Base-by-base conservation (phyloP, 2,113 vertebrate species). In the Falcunculus frontatus region DNA sequence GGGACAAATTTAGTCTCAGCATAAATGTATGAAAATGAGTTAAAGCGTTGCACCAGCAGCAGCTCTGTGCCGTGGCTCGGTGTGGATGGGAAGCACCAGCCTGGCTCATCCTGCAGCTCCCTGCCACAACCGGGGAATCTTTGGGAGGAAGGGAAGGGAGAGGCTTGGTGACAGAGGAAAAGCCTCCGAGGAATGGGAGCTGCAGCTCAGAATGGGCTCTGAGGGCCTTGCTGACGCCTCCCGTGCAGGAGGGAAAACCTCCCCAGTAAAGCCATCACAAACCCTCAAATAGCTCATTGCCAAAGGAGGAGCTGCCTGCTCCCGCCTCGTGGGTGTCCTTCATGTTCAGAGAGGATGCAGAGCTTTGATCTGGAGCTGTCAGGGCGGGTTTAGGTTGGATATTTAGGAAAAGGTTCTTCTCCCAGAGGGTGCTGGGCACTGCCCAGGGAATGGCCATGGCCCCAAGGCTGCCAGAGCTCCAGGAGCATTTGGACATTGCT, bases 1-100 rank as follows among this genome's bases (percentile, higher is more conserved):
- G 91, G 80, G 68, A 86, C 95, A 56, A 83, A 56, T 89, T 93
- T 87, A 84, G 81, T 85, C 84, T 82, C 78, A 11, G 89, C 73
- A 78, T 79, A 90, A 82, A 93, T 46, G 47, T 41, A 30, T 50
- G 73, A 73, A 95, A 82, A 85, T 55, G 72, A 91, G 67, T 74
- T 49, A 10, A 82, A 90, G 62, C 46, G 0, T 44, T 67, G 65
- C 52, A 62, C 7, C 87, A 68, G 91, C 63, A 62, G 88, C 72
- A 50, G 44, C 46, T 87, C 42, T 39, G 60, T 63, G 80, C 73
- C 8, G 1, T 1, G 4, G 33, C 67, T 49, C 4, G 4, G 7
- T 1, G 12, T 0, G 10, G 49, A 2, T 4, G 19, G 76, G 41
- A 29, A 35, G 59, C n/a, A 4, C 22, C 85, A 52, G 52, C 32